A percentile compares a stretch with the other conserved stretches of the same genome.
Evolutionary conservation across 2,888 invertebrate genomes (phyloP).

Genomic region (Volucella inanis): DNA sequence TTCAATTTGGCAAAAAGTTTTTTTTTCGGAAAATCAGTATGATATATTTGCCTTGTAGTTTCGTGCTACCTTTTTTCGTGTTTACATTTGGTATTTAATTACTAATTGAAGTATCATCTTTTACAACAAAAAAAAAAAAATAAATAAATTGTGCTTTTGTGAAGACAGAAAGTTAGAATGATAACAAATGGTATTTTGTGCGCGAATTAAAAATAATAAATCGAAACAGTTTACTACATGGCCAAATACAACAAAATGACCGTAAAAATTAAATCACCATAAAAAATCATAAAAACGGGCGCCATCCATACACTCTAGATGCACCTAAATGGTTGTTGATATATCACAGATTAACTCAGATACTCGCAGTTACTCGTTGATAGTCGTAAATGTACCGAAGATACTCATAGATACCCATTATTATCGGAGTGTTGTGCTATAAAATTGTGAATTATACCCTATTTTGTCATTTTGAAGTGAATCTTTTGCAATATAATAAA

Average conservation of each 20-base stretch:
- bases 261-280: constrained; percentile 51
- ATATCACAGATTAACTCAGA: constrained; percentile 39
- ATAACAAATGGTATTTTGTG: constrained; percentile 55
- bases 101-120: constrained; percentile 44
- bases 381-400: too few relatives aligned
- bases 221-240: constrained; percentile 43
- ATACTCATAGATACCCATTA: background rate
- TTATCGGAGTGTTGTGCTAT: constrained; percentile 45
- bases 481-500: constrained; percentile 46
- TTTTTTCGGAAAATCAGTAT: constrained; percentile 10
- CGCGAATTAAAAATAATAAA: constrained; percentile 33
- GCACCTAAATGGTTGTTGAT: constrained; percentile 22
- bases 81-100: constrained; percentile 65
- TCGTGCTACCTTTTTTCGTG: constrained; percentile 25
- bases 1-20: constrained; percentile 35
- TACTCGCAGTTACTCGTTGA: constrained; percentile 24
- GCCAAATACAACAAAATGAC: constrained; percentile 48
- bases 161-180: constrained; percentile 20
- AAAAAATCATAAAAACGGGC: constrained; percentile 56
- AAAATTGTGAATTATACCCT: constrained; percentile 24
- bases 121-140: constrained; percentile 33
- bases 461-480: constrained; percentile 21
- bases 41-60: constrained; percentile 35
- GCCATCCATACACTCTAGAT: constrained; percentile 30
- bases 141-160: constrained; percentile 61